Evolutionary conservation across 2,113 vertebrate genomes (phyloP).

Genomic region (Tor tambroides): DNA sequence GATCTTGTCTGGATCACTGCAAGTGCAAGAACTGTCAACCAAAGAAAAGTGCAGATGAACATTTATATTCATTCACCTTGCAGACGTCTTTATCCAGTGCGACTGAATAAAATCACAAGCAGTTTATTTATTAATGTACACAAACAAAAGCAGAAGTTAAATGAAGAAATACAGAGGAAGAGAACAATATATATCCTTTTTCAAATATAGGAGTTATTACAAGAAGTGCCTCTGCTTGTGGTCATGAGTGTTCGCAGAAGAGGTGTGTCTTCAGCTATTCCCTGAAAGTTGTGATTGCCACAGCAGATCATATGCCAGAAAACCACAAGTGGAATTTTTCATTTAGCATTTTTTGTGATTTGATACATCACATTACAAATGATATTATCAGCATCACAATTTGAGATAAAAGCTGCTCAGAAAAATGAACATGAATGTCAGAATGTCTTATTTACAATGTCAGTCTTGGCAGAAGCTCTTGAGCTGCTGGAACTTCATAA

Average conservation of each 20-base stretch:
- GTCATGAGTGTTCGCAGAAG: neutral
- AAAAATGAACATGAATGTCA: neutral
- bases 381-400: neutral
- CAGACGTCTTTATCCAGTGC: neutral
- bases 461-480: too few relatives aligned
- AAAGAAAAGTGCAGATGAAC: neutral
- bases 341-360: neutral
- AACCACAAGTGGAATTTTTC: too few relatives aligned
- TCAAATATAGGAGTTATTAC: neutral
- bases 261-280: neutral
- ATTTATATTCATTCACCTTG: neutral
- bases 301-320: neutral
- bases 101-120: neutral
- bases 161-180: neutral
- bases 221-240: neutral
- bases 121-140: neutral
- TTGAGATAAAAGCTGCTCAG: neutral
- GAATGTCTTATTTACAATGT: too few relatives aligned
- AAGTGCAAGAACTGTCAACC: constrained; percentile 59
- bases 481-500: neutral
- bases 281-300: neutral
- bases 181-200: neutral
- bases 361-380: neutral
- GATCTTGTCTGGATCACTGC: constrained; percentile 54
- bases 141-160: neutral